Evolutionary conservation across 2,888 invertebrate species (phyloP).

Genomic region (Leptinotarsa peninsularis): DNA sequence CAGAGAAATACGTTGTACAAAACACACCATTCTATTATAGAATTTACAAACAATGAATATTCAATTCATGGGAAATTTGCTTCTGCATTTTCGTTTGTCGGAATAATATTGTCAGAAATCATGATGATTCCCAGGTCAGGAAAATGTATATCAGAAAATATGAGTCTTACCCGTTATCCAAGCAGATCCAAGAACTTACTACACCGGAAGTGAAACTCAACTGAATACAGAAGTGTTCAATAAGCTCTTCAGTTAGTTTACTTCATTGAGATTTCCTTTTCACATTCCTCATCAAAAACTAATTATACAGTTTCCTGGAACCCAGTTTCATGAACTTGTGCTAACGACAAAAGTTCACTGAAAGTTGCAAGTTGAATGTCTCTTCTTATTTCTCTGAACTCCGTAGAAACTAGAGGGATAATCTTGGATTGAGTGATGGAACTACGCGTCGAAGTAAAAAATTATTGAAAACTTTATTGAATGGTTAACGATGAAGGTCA

Average conservation of each 20-base stretch:
- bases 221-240: background rate
- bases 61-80: background rate
- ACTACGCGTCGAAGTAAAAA: no score
- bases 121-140: no score
- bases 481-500: no score
- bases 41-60: background rate
- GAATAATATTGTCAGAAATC: no score
- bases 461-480: no score
- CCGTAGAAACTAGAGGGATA: no score
- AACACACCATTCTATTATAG: background rate
- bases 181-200: background rate
- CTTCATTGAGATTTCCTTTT: background rate
- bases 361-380: background rate
- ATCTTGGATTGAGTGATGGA: no score
- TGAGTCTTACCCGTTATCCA: background rate
- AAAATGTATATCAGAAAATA: background rate
- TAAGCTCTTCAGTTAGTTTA: background rate
- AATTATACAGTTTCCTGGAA: background rate
- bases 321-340: background rate
- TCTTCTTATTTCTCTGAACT: background rate
- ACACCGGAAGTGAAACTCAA: background rate
- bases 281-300: conserved; percentile 3
- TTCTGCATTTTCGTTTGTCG: background rate
- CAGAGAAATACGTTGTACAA: conserved; percentile 3
- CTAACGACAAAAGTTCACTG: background rate